Percentiles rank a stretch among this genome's conserved stretches.
phyloP scores from a whole-genome alignment of 2,888 invertebrate species.

The Liposcelis brunnea region DNA sequence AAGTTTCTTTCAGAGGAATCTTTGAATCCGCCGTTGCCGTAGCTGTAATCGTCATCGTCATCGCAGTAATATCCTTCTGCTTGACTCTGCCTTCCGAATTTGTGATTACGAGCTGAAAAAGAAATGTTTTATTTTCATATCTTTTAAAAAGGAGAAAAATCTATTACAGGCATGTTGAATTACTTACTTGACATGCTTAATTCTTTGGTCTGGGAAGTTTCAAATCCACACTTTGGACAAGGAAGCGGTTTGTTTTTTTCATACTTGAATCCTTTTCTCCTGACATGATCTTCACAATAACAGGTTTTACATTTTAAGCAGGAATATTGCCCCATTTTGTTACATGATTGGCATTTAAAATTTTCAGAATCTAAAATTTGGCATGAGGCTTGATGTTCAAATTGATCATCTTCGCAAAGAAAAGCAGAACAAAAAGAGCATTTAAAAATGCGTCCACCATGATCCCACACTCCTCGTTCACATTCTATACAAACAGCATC shows the following conservation, averaged over 20 bases:
- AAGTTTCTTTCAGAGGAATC: conserved; percentile 21
- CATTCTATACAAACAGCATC: conserved; percentile 86
- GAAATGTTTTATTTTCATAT: conserved; percentile 13
- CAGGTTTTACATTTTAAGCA: conserved; percentile 91
- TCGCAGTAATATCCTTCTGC: conserved; percentile 40
- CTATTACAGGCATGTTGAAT: conserved; percentile 10
- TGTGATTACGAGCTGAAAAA: conserved; percentile 57
- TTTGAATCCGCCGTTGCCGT: conserved; percentile 28
- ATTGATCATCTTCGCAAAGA: conserved; percentile 88
- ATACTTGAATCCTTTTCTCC: conserved; percentile 78
- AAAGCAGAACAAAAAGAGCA: conserved; percentile 82
- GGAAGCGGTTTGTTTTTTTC: conserved; percentile 69
- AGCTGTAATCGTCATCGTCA: conserved; percentile 35
- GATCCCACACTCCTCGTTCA: conserved; percentile 88
- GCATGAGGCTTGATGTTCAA: conserved; percentile 94
- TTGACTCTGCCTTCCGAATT: conserved; percentile 72
- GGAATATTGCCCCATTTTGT: conserved; percentile 85
- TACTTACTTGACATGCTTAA: conserved; percentile 84
- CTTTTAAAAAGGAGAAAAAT: background rate
- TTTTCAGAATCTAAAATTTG: conserved; percentile 89
- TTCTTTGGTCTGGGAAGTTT: conserved; percentile 85
- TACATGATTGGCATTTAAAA: conserved; percentile 92
- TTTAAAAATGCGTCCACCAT: conserved; percentile 79
- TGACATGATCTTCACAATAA: conserved; percentile 92
- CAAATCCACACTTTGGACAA: conserved; percentile 86